phyloP scores from a whole-genome alignment of 2,888 invertebrate genomes.

The Ommatoiulus sabulosus region DNA sequence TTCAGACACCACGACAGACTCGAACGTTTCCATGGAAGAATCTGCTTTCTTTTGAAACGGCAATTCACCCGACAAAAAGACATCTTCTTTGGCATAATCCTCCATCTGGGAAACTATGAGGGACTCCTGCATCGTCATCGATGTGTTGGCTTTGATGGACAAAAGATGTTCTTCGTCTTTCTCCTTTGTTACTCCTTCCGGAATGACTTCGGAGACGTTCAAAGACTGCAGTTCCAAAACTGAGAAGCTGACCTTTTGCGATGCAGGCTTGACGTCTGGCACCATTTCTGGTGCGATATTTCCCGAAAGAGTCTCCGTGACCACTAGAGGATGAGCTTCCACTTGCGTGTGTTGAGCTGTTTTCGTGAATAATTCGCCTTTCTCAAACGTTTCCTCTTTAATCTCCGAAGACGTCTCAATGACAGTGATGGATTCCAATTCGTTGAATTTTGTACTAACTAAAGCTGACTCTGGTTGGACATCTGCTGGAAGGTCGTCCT shows the following conservation, averaged over 20 bases:
- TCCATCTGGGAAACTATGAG: conserved; percentile 10
- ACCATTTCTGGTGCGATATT: conserved; percentile 60
- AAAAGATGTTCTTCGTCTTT: conserved; percentile 20
- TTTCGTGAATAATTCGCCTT: conserved; percentile 56
- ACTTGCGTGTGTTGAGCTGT: conserved; percentile 57
- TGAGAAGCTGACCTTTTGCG: conserved; percentile 64
- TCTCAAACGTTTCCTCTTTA: conserved; percentile 52
- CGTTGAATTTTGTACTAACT: neutral
- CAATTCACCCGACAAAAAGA: conserved; percentile 56
- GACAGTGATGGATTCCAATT: conserved; percentile 58
- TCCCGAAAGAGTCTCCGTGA: conserved; percentile 59
- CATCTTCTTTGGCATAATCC: conserved; percentile 53
- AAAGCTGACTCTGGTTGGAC: neutral
- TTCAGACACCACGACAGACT: conserved; percentile 57
- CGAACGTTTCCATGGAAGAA: conserved; percentile 54
- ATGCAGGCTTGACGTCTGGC: conserved; percentile 65
- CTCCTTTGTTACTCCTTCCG: conserved; percentile 67
- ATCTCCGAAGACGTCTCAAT: conserved; percentile 58
- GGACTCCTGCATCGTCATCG: conserved; percentile 37
- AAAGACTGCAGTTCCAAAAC: conserved; percentile 71
- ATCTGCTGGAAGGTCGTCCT: conserved; percentile 40
- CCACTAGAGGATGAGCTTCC: conserved; percentile 60
- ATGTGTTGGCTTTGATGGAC: neutral
- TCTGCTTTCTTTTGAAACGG: conserved; percentile 58
- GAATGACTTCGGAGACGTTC: conserved; percentile 73